These are phyloP conservation scores for Ispidina lecontei DNA, from an alignment of 2,797 vertebrate genomes.

Conservation along the genomic window DNA sequence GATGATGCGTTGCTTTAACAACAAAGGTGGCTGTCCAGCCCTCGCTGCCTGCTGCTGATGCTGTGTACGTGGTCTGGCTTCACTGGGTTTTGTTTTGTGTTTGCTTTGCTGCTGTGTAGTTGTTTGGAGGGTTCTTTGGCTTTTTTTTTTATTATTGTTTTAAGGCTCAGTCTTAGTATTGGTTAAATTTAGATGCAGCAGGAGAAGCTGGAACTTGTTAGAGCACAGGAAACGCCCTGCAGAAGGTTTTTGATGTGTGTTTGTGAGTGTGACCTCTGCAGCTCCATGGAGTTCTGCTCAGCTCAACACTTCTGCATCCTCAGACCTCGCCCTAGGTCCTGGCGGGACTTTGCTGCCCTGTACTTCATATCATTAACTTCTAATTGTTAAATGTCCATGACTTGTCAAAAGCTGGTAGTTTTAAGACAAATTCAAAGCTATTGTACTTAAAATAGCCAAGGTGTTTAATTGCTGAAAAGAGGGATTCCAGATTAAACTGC, in stretches of 20 bases:
- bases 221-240: slow-evolving; percentile 27
- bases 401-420: neutral
- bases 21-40: neutral
- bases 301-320: neutral
- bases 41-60: neutral
- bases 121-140: neutral
- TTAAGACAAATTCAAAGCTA: neutral
- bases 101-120: neutral
- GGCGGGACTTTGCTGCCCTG: neutral
- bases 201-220: slow-evolving; percentile 62
- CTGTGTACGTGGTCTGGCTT: rapidly evolving
- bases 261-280: slow-evolving; percentile 11
- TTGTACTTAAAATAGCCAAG: neutral
- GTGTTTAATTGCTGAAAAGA: neutral
- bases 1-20: neutral
- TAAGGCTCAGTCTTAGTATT: neutral
- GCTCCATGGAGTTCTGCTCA: neutral
- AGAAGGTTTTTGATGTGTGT: slow-evolving; percentile 48
- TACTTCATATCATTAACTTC: neutral
- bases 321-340: neutral
- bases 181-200: slow-evolving; percentile 50
- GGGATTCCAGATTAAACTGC: neutral
- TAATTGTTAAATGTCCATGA: neutral
- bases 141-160: neutral
- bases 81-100: neutral